phyloP scores from a whole-genome alignment of 1,140 invertebrate species.

The Dreissena polymorpha region DNA sequence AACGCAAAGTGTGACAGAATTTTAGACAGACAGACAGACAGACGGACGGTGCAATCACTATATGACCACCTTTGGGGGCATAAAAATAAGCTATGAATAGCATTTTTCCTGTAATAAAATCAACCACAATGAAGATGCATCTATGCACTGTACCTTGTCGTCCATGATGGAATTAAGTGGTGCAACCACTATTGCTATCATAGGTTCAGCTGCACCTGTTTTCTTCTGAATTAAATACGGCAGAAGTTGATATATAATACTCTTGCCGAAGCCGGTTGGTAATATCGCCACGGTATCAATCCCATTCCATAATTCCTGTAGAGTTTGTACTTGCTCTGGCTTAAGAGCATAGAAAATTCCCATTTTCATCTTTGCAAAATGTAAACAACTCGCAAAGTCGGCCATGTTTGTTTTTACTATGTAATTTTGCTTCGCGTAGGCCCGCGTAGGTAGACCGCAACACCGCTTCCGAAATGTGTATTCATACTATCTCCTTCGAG shows the following conservation, averaged over 20 bases:
- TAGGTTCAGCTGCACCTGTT: background rate
- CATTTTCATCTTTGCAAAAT: background rate
- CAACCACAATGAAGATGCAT: too few species aligned
- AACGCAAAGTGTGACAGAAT: too few species aligned
- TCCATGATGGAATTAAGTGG: constrained; percentile 2
- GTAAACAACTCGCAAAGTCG: constrained; percentile 4
- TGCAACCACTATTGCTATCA: background rate
- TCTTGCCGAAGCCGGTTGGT: constrained; percentile 14
- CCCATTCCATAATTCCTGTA: background rate
- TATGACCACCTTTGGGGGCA: too few species aligned
- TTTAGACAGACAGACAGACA: too few species aligned
- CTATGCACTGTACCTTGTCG: background rate
- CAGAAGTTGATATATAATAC: constrained; percentile 4
- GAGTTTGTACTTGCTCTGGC: background rate
- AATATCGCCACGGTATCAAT: constrained; percentile 7
- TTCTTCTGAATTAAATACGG: background rate
- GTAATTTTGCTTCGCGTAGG: too few species aligned
- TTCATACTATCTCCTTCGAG: too few species aligned
- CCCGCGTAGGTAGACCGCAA: too few species aligned
- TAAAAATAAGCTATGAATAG: too few species aligned
- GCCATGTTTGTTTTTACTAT: constrained; percentile 13
- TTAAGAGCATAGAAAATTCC: background rate
- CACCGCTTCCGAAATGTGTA: too few species aligned
- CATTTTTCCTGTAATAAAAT: too few species aligned
- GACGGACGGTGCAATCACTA: too few species aligned